Evolutionary conservation across 1,140 invertebrate species (phyloP).

Genomic region (Lanistes nyassanus): DNA sequence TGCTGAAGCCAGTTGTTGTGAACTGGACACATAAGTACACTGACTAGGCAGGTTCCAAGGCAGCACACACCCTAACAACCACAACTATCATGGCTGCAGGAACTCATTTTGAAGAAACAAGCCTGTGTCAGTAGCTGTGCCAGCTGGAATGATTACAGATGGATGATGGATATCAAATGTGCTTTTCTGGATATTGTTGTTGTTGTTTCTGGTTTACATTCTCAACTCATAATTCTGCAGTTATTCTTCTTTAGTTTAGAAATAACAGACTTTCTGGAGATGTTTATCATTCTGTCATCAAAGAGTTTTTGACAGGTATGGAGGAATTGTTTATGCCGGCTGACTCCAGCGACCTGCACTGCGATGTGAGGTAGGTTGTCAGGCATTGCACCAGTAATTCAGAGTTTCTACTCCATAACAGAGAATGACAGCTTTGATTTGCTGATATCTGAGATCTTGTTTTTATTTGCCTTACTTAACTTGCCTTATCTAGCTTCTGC

Average conservation of each 20-base stretch:
- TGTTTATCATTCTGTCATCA: neutral
- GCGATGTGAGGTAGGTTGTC: slow-evolving; percentile 50
- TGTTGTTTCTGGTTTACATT: neutral
- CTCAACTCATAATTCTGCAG: neutral
- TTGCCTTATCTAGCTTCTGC: neutral
- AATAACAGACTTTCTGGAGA: neutral
- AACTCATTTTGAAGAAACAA: no score
- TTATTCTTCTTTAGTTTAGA: neutral
- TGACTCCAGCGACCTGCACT: slow-evolving; percentile 47
- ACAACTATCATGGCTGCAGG: no score
- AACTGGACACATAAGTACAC: no score
- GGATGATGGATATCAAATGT: no score
- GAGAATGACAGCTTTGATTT: no score
- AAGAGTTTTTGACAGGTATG: slow-evolving; percentile 44
- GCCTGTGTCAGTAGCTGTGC: no score
- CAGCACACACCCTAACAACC: no score
- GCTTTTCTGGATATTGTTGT: neutral
- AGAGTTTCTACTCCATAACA: no score
- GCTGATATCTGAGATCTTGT: slow-evolving; percentile 25
- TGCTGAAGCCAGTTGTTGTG: no score
- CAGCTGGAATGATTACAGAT: no score
- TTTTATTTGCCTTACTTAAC: neutral
- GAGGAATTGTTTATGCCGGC: slow-evolving; percentile 58
- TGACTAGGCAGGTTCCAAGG: no score
- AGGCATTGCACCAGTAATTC: no score